Base-by-base conservation (phyloP, 2,888 invertebrate species). In the Cataglyphis livida region DNA sequence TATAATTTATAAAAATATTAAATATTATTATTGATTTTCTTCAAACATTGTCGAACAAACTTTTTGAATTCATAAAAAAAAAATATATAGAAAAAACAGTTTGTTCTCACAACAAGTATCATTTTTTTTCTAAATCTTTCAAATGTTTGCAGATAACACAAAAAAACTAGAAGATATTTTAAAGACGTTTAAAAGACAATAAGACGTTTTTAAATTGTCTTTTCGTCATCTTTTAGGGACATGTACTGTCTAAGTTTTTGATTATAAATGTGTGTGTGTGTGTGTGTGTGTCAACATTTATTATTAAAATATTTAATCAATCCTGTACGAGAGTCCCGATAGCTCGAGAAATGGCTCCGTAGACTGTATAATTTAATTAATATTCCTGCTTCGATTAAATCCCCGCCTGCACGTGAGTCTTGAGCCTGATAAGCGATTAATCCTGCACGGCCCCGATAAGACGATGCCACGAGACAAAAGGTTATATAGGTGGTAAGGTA, bases 391-490 rank as follows among this genome's bases (percentile, higher is more conserved):
- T 87, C 88, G 85, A 87, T 87, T 88, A 89, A 89, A 88, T 82
- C 85, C 83, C 62, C 61, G 82, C 62, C 82, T 87, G 87, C 88
- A 85, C 84, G 88, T 90, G 89, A 88, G 84, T 84, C 89, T 85
- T 82, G 83, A 88, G 85, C 89, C 85, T 87, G 88, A 88, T 88
- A 87, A 84, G 88, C 89, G 89, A 89, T 89, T 90, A 89, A 89
- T 88, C 90, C 90, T 87, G 88, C 87, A 84, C 85, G 84, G 84
- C 74, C 84, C 85, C 87, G 89, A 89, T 89, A 90, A 89, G 89
- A 90, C 88, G 87, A 84, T 83, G 84, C 89, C 84, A 82, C 71
- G 84, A 85, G 88, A 90, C 89, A 90, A 88, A 89, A 87, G 90
- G 89, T 85, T 83, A 82, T 84, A 81, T 82, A 88, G 84, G 61